Base-by-base conservation (phyloP, 2,113 vertebrate genomes). In the Cricetomys ansorgei region DNA sequence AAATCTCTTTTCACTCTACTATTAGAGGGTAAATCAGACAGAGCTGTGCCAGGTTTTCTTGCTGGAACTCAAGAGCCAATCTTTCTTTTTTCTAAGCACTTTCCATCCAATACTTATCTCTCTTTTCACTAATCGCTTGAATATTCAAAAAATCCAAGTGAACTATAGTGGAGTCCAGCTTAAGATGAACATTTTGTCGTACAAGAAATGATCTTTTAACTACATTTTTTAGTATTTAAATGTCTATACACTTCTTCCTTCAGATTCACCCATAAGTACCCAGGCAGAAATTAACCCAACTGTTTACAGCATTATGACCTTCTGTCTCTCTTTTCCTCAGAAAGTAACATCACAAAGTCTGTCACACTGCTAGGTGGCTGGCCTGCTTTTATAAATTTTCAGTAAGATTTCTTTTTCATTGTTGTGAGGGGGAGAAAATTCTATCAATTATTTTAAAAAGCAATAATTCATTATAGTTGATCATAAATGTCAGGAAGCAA, bases 401-500 rank as follows among this genome's bases (percentile, higher is more conserved):
- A 37, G 77, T 90, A 93, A 89, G 87, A 87, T 89, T 95, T 96
- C 69, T 97, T 65, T 92, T 96, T 48, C 57, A 77, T 92, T 92
- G 48, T 94, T 50, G 79, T 93, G 48, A 91, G 80, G 27, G 25
- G 69, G 25, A 67, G 97, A 83, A 94, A 92, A 94, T 97, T 96
- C 62, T 96, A 98, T 98, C 95, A 98, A 79, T 96, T 98, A 97
- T 93, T 96, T 95, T 37, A 59, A 97, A 97, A 97, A 95, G 93
- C 97, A 98, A 97, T 98, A 97, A 97, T 97, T 96, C 95, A 97
- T 96, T 97, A 95, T 88, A 97, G 97, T 98, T 98, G 98, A 98
- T 98, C 97, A 96, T 98, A 98, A 98, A 98, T 98, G 98, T 98
- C 97, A 98, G 89, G 97, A 97, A 98, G 97, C 97, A 98, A 98